Conservation (phyloP, 2,113 vertebrate species). For the Bungarus multicinctus region DNA sequence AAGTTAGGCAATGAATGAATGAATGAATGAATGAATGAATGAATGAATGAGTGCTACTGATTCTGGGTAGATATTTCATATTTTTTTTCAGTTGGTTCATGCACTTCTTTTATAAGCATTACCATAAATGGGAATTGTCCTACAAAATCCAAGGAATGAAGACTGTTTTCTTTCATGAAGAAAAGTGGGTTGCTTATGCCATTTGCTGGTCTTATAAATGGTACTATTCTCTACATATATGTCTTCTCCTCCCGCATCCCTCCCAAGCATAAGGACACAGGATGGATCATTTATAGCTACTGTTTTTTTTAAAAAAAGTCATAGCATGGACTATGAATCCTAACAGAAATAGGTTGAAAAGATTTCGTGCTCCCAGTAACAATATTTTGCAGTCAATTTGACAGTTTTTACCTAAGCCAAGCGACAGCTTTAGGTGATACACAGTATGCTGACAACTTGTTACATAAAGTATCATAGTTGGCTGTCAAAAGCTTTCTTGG, state of each 20-base stretch:
- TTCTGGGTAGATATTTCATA: background rate
- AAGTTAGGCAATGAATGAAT: background rate
- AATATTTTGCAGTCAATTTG: slow-evolving; percentile 65
- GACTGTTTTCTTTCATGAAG: background rate
- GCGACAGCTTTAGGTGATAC: slow-evolving; percentile 65
- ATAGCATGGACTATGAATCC: slow-evolving; percentile 53
- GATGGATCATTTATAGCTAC: slow-evolving; percentile 42
- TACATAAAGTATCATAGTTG: slow-evolving; percentile 62
- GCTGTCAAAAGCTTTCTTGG: slow-evolving; percentile 72
- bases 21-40: background rate
- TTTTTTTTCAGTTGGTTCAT: background rate
- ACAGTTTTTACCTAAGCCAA: slow-evolving; percentile 61
- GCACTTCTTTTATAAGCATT: background rate
- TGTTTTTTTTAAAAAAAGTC: slow-evolving; percentile 29
- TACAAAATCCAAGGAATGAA: background rate
- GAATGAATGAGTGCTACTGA: background rate
- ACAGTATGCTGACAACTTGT: slow-evolving; percentile 68
- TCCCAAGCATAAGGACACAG: slow-evolving; percentile 29
- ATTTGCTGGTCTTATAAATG: slow-evolving; percentile 24
- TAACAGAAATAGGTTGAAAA: slow-evolving; percentile 53
- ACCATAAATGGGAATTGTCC: background rate
- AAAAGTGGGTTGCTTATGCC: background rate
- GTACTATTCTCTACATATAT: slow-evolving; percentile 37
- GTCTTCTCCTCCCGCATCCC: slow-evolving; percentile 36
- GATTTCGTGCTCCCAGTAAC: slow-evolving; percentile 52